Evolutionary conservation across 2,797 vertebrate species (phyloP).

Genomic region (Eulemur albifrons): DNA sequence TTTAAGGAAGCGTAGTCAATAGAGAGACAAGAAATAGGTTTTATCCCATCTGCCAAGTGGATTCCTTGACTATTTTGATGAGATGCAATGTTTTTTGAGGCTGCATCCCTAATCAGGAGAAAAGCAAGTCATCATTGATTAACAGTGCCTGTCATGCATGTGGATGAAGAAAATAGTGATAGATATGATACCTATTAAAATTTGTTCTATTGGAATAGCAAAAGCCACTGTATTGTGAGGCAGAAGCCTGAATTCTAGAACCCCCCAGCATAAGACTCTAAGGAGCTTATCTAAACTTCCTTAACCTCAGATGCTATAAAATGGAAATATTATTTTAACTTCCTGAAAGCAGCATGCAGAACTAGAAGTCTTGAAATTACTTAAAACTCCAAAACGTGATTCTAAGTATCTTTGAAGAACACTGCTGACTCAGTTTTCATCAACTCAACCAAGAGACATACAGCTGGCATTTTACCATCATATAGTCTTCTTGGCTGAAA

Average conservation of each 20-base stretch:
- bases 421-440: slow-evolving; percentile 19
- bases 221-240: neutral
- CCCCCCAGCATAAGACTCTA: neutral
- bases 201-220: neutral
- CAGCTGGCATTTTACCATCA: slow-evolving; percentile 12
- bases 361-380: slow-evolving; percentile 17
- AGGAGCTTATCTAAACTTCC: neutral
- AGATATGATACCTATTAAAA: neutral
- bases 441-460: neutral
- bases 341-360: neutral
- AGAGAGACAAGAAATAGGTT: neutral
- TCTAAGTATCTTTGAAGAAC: slow-evolving; percentile 2
- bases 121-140: neutral
- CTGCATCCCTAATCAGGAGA: neutral
- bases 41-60: neutral
- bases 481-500: neutral
- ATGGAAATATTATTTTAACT: slow-evolving; percentile 36
- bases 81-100: neutral
- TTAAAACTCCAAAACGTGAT: neutral
- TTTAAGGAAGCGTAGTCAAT: neutral
- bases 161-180: neutral
- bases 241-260: neutral
- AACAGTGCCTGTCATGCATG: neutral
- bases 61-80: neutral
- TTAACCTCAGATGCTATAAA: neutral